phyloP scores from a whole-genome alignment of 2,113 vertebrate species.

The Galemys pyrenaicus region DNA sequence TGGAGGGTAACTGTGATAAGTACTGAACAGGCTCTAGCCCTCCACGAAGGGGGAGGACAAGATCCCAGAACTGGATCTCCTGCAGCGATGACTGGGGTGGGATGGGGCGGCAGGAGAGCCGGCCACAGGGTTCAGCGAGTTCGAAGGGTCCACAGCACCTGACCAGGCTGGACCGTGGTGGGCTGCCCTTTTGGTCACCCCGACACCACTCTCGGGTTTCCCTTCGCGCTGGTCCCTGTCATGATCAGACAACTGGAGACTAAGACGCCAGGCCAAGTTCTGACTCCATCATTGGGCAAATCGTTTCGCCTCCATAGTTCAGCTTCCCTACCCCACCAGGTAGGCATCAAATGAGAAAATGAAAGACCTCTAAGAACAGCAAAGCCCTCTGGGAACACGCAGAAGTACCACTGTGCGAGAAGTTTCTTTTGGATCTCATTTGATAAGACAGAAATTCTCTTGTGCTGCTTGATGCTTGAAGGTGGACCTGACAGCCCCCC shows the following conservation, averaged over 20 bases:
- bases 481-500: background rate
- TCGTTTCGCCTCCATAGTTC: background rate
- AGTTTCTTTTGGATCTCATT: background rate
- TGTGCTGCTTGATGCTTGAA: background rate
- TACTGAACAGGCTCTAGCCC: background rate
- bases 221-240: background rate
- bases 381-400: background rate
- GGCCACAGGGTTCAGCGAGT: background rate
- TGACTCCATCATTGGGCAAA: background rate
- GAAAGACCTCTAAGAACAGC: background rate
- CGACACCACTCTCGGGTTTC: background rate
- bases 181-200: background rate
- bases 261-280: background rate
- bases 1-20: background rate
- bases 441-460: background rate
- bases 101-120: background rate
- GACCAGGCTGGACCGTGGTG: background rate
- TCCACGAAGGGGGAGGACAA: background rate
- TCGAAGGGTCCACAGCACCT: background rate
- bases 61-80: background rate
- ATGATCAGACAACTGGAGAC: background rate
- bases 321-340: background rate
- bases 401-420: background rate
- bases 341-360: background rate
- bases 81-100: rapidly evolving